Conservation (phyloP, 2,888 invertebrate species). For the Brachycybe producta region DNA sequence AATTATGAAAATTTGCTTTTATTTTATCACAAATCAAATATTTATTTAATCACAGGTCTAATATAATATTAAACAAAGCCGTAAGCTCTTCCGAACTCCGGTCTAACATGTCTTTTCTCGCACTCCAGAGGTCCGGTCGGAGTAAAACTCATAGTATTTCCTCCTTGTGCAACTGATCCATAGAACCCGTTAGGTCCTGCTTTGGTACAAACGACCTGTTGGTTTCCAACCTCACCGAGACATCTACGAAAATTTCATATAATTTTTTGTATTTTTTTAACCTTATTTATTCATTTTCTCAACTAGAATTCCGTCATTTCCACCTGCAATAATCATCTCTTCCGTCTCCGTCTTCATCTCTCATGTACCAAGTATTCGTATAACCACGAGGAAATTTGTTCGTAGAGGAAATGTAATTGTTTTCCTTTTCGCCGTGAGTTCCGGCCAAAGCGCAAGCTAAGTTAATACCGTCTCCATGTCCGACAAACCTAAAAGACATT, state of each 20-base stretch:
- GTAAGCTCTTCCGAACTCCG: conserved; percentile 7
- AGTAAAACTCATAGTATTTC: not conserved
- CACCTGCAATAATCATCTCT: conserved; percentile 14
- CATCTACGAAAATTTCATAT: not conserved
- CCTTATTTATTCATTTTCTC: not conserved
- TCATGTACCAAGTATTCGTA: conserved; percentile 9
- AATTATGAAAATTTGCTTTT: too few species aligned
- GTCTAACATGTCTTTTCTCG: not conserved
- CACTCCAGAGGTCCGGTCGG: conserved; percentile 6
- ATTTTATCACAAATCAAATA: too few species aligned
- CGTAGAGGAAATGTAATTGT: not conserved
- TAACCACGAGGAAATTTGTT: not conserved
- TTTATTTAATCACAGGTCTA: too few species aligned
- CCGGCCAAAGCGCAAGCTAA: conserved; percentile 9
- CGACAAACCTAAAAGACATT: too few species aligned
- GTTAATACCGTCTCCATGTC: not conserved
- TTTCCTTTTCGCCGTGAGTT: conserved; percentile 3
- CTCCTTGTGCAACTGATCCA: conserved; percentile 4
- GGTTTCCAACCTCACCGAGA: not conserved
- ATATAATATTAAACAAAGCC: not conserved
- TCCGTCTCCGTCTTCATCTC: conserved; percentile 10
- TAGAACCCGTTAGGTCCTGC: not conserved
- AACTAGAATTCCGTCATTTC: not conserved
- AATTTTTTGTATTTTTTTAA: not conserved
- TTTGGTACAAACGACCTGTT: conserved; percentile 3